Base-by-base conservation (phyloP, 2,888 invertebrate species). In the Acanthoscelides obtectus region DNA sequence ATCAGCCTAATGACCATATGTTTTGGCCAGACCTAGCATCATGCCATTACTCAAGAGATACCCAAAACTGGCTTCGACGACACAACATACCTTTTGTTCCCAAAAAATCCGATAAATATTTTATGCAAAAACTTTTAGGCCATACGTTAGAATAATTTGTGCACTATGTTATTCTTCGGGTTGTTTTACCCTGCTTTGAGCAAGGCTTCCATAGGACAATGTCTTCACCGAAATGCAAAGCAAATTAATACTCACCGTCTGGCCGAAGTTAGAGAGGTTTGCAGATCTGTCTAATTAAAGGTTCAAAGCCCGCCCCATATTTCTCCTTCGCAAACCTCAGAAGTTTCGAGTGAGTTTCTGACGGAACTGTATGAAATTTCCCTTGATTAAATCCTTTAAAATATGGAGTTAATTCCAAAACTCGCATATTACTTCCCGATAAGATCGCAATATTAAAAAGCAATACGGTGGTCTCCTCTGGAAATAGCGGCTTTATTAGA, bases 361-460 rank as follows among this genome's bases (percentile, higher is more conserved):
- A 1, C 5, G 12, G 45, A 45, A 45, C 17, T 45, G 45, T 45
- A 45, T 45, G 45, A 45, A 68, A 68, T 27, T 68, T 27, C 17
- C 27, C 68, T 25, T 27, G 27, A 68, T 68, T 25, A 27, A 68
- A 68, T 68, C 27, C 68, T 68, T 68, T 68, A 25, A 68, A 25
- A 27, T 25, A 25, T 22, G 45, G 68, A 68, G 22, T 68, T 68
- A 68, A 22, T 20, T 25, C n/a, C 25, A 45, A 68, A 68, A 25
- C 66, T 66, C 66, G n/a, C n/a, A 21, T 66, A 66, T 66, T 66
- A 66, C 66, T 66, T 66, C 66, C 66, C 22, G 66, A 66, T 66
- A 66, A 22, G 66, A 66, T 66, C 66, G 66, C 66, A 66, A 70
- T 70, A 70, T 66, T 69, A 22, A 70, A 66, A 70, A 70, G 70